Conservation (phyloP, 2,113 vertebrate species). For the Cervus canadensis region DNA sequence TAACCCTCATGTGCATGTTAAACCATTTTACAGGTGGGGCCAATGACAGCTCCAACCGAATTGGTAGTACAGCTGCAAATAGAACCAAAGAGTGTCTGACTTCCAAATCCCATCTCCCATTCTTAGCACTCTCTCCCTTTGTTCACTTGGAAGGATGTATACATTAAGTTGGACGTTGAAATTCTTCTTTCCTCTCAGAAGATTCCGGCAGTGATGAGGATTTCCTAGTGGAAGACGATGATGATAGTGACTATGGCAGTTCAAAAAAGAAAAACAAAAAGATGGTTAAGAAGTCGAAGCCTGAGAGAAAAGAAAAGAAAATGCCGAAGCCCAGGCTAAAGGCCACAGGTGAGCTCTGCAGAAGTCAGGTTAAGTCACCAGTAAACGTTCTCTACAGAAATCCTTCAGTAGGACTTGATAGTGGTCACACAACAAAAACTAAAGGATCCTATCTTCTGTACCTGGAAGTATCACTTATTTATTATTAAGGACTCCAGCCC, state of each 20-base stretch:
- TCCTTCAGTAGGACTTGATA: background rate
- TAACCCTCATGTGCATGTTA: background rate
- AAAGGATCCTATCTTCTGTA: background rate
- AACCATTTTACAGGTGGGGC: background rate
- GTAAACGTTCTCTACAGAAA: background rate
- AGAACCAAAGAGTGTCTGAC: background rate
- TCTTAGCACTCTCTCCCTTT: slow-evolving; percentile 21
- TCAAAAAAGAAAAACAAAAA: slow-evolving; percentile 98
- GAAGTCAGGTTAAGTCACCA: background rate
- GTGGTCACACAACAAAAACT: background rate
- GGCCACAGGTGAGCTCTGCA: slow-evolving; percentile 90
- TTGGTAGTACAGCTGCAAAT: background rate
- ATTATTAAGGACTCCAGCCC: background rate
- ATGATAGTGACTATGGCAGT: slow-evolving; percentile 97
- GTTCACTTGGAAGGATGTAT: slow-evolving; percentile 38
- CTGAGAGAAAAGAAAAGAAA: slow-evolving; percentile 98
- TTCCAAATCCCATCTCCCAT: background rate
- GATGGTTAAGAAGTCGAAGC: slow-evolving; percentile 90
- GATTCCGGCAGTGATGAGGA: slow-evolving; percentile 98
- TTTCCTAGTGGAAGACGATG: slow-evolving; percentile 98
- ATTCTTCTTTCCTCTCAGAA: slow-evolving; percentile 82
- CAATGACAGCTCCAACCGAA: background rate
- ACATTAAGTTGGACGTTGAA: slow-evolving; percentile 56
- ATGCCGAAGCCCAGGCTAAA: slow-evolving; percentile 98
- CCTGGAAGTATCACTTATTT: background rate